These are phyloP conservation scores for Lagopus muta DNA, from an alignment of 2,113 vertebrate genomes.

Conservation along the genomic window DNA sequence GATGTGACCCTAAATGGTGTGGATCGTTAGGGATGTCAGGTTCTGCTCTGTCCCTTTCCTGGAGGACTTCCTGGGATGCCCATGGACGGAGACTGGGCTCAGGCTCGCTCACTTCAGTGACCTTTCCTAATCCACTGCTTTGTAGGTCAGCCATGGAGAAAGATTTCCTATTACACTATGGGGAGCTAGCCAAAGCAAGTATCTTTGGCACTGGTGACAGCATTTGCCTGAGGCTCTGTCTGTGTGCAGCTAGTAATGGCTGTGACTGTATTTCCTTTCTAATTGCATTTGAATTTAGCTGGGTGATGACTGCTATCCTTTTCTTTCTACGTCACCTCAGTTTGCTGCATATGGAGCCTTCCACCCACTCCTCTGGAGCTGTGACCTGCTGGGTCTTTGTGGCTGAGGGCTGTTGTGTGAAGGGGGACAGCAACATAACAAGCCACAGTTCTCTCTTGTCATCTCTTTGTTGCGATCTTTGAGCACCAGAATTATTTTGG, in stretches of 20 bases:
- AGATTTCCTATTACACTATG: accelerated
- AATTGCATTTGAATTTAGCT: not conserved
- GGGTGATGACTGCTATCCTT: not conserved
- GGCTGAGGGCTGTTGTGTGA: not conserved
- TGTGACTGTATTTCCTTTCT: not conserved
- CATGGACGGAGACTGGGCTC: not conserved
- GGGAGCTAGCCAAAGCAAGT: not conserved
- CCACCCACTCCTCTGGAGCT: accelerated
- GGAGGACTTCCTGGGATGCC: not conserved
- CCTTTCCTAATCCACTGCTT: accelerated
- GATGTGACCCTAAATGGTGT: not conserved
- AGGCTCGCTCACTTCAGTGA: not conserved
- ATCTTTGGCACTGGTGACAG: slow-evolving; percentile 12
- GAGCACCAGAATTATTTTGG: not conserved
- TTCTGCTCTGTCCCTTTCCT: not conserved
- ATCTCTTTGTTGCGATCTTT: not conserved
- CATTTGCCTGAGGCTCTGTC: not conserved
- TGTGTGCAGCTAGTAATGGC: not conserved
- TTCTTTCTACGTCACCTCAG: accelerated
- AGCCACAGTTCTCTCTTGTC: not conserved
- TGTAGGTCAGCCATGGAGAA: not conserved
- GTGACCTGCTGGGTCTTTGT: not conserved
- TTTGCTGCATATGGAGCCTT: not conserved
- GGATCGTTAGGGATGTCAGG: not conserved
- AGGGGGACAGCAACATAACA: not conserved